A percentile compares a stretch with the other conserved stretches of the same genome.
phyloP scores from a whole-genome alignment of 2,888 invertebrate genomes.

The Lithophane ornitopus region DNA sequence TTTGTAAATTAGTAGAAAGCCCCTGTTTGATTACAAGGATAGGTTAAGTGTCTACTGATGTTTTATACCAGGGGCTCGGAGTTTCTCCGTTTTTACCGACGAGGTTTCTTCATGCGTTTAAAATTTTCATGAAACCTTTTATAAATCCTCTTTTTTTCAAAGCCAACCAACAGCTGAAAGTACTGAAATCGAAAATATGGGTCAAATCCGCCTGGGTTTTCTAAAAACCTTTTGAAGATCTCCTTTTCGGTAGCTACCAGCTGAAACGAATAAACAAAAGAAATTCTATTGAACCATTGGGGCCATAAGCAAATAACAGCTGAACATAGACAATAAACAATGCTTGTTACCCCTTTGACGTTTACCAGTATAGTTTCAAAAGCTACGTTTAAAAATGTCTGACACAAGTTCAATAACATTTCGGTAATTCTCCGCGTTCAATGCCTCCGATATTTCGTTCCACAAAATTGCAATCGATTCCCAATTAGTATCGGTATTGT shows the following conservation, averaged over 20 bases:
- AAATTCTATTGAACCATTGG: conserved; percentile 18
- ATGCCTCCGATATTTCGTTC: conserved; percentile 38
- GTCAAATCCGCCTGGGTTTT: not conserved
- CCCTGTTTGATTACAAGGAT: not conserved
- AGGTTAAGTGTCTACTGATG: not conserved
- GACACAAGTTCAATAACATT: conserved; percentile 43
- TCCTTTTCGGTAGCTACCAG: not conserved
- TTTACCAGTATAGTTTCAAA: conserved; percentile 2
- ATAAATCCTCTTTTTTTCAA: too few relatives aligned
- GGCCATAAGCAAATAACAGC: conserved; percentile 7
- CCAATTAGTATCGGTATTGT: conserved; percentile 48
- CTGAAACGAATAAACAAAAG: conserved; percentile 6
- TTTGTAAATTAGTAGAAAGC: not conserved
- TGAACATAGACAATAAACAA: conserved; percentile 36
- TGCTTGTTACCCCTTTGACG: conserved; percentile 14
- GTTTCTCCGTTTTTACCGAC: not conserved
- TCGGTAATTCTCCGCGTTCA: conserved; percentile 13
- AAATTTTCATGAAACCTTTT: too few relatives aligned
- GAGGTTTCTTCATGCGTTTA: too few relatives aligned
- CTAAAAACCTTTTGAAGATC: not conserved
- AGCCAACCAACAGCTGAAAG: too few relatives aligned
- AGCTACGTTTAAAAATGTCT: conserved; percentile 39
- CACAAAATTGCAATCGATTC: conserved; percentile 56
- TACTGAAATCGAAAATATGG: too few relatives aligned
- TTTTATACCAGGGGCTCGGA: not conserved